Evolutionary conservation across 2,797 vertebrate species (phyloP).

Genomic region (Pristis pectinata): DNA sequence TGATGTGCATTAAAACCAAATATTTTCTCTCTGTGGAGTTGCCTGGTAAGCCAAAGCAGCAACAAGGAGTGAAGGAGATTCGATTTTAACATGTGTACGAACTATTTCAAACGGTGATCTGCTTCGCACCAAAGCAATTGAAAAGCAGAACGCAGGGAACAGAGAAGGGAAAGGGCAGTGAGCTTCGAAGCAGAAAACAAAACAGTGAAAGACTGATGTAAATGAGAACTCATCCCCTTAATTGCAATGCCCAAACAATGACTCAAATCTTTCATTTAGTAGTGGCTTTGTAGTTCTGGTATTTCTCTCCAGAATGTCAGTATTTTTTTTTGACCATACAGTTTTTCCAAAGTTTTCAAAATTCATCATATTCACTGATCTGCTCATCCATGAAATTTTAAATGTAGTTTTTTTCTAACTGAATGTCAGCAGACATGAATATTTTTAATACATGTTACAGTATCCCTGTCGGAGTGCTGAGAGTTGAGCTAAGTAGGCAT

Average conservation of each 20-base stretch:
- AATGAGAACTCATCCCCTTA: background rate
- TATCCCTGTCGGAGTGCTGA: background rate
- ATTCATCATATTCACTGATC: background rate
- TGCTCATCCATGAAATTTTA: background rate
- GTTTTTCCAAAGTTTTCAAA: slow-evolving; percentile 2
- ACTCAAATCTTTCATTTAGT: background rate
- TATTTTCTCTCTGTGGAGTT: background rate
- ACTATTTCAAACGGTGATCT: background rate
- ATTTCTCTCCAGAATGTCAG: background rate
- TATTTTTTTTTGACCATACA: background rate
- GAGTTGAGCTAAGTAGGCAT: background rate
- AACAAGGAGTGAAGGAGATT: background rate
- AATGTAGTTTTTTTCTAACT: background rate
- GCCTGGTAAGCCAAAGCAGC: background rate
- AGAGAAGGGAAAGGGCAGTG: no score
- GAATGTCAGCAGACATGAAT: background rate
- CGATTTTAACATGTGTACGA: background rate
- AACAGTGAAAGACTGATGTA: background rate
- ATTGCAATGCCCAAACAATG: background rate
- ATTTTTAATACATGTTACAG: background rate
- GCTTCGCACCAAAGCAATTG: background rate
- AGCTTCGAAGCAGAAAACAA: background rate
- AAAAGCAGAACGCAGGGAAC: background rate
- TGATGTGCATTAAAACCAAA: background rate
- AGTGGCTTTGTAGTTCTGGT: background rate